Evolutionary conservation across 2,797 vertebrate genomes (phyloP).

Genomic region (Masticophis lateralis): DNA sequence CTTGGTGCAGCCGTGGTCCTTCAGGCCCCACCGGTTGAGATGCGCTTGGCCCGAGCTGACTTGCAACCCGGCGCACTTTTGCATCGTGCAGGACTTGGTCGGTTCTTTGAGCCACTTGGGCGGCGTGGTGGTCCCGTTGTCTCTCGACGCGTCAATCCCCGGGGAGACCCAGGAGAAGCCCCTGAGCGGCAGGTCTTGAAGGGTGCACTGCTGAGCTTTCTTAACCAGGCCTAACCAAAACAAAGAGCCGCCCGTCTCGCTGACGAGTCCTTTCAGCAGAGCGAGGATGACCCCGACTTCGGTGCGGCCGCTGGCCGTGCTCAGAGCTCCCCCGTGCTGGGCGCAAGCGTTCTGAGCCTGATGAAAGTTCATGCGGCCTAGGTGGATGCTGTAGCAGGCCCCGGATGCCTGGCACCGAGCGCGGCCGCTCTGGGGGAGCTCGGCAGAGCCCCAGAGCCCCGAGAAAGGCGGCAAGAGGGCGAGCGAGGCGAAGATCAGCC

Average conservation of each 20-base stretch:
- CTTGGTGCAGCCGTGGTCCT: conserved; percentile 59
- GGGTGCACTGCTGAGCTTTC: conserved; percentile 62
- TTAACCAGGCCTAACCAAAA: conserved; percentile 82
- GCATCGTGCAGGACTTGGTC: conserved; percentile 57
- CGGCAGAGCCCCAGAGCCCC: neutral
- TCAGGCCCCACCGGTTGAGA: conserved; percentile 67
- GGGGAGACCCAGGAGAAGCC: conserved; percentile 78
- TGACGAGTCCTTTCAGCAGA: conserved; percentile 38
- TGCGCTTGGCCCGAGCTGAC: neutral
- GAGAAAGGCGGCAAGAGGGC: conserved; percentile 47
- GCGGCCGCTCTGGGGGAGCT: conserved; percentile 39
- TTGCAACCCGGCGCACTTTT: conserved; percentile 73
- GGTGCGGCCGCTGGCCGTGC: conserved; percentile 57
- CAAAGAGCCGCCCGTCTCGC: neutral
- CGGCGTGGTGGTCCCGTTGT: neutral
- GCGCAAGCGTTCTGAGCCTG: conserved; percentile 57
- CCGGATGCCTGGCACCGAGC: conserved; percentile 50
- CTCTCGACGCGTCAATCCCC: neutral
- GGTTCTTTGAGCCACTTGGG: conserved; percentile 75
- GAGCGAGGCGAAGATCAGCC: conserved; percentile 49
- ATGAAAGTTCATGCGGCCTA: conserved; percentile 40
- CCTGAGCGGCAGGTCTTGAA: conserved; percentile 58
- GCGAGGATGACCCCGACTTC: conserved; percentile 66
- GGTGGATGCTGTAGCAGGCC: conserved; percentile 68
- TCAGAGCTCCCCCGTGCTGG: conserved; percentile 61